These are phyloP conservation scores for Ecliptopera silaceata DNA, from an alignment of 2,888 invertebrate species.

Conservation along the genomic window DNA sequence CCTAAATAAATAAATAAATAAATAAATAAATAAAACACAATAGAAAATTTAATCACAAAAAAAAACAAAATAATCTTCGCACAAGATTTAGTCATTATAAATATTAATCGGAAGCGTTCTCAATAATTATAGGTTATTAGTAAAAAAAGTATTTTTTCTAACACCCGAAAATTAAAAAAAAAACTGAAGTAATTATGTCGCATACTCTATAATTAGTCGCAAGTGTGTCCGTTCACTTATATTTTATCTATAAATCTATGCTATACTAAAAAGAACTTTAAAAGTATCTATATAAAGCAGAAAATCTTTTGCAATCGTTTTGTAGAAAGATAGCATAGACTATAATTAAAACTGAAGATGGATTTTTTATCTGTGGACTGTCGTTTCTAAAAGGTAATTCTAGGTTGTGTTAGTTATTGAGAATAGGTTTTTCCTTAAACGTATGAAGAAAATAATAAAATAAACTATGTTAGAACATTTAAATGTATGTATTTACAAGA, in stretches of 20 bases:
- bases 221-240: constrained; percentile 47
- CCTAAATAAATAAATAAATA: too few species aligned
- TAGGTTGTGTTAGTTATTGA: constrained; percentile 34
- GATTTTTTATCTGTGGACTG: constrained; percentile 52
- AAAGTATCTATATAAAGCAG: constrained; percentile 36
- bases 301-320: constrained; percentile 31
- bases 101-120: constrained; percentile 10
- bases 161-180: constrained; percentile 43
- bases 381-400: constrained; percentile 51
- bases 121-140: constrained; percentile 30
- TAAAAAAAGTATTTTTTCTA: constrained; percentile 42
- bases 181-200: constrained; percentile 65
- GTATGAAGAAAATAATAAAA: too few species aligned
- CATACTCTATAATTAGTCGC: constrained; percentile 59
- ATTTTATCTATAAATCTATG: constrained; percentile 54
- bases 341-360: constrained; percentile 59
- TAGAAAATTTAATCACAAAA: too few species aligned
- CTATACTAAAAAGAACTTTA: constrained; percentile 47
- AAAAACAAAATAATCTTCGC: neutral
- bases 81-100: constrained; percentile 7
- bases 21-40: too few species aligned
- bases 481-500: too few species aligned
- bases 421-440: constrained; percentile 1
- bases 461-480: too few species aligned
- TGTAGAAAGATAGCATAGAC: constrained; percentile 43